phyloP scores from a whole-genome alignment of 2,797 vertebrate genomes.

The Crocidura indochinensis region DNA sequence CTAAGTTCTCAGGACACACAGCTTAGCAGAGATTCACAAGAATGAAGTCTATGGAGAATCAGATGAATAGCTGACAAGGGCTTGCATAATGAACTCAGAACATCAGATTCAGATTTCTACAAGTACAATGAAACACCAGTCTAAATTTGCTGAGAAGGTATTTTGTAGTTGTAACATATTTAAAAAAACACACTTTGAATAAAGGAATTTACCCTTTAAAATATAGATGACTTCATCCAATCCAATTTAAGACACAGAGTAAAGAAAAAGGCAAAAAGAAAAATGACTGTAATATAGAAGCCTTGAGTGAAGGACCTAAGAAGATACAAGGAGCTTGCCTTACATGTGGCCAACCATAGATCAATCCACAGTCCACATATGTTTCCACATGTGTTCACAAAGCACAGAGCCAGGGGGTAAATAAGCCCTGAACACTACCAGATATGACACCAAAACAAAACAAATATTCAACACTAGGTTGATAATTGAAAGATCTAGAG shows the following conservation, averaged over 20 bases:
- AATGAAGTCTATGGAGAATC: not conserved
- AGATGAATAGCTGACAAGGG: not conserved
- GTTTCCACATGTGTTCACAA: too few relatives aligned
- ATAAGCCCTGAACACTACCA: too few relatives aligned
- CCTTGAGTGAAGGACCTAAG: not conserved
- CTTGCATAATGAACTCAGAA: not conserved
- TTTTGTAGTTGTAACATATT: not conserved
- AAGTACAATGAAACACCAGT: not conserved
- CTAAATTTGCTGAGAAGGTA: not conserved
- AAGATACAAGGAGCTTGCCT: too few relatives aligned
- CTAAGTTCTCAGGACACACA: not conserved
- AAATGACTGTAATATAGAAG: not conserved
- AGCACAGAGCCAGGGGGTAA: too few relatives aligned
- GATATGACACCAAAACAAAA: too few relatives aligned
- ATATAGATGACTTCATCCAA: not conserved
- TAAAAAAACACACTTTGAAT: not conserved
- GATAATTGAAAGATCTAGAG: too few relatives aligned
- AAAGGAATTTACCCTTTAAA: not conserved
- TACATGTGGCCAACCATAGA: too few relatives aligned
- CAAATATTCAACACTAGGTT: too few relatives aligned
- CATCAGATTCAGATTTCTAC: not conserved
- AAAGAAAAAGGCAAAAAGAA: not conserved
- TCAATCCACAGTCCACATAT: too few relatives aligned
- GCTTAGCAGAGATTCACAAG: not conserved
- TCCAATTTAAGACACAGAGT: not conserved